Conservation (phyloP, 2,888 invertebrate species). For the Myathropa florea region DNA sequence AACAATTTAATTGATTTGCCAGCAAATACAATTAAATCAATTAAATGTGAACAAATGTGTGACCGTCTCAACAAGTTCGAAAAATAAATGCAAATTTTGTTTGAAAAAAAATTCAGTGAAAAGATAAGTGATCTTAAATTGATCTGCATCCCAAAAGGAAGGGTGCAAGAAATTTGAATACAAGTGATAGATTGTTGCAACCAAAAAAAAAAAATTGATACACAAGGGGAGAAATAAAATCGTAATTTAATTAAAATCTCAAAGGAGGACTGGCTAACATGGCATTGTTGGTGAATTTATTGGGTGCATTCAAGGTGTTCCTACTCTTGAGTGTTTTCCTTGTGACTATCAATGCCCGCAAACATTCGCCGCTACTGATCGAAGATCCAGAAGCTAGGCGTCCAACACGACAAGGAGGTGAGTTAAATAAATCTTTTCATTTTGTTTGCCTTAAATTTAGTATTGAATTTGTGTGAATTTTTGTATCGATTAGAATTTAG, state of each 20-base stretch:
- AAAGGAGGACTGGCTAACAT: slow-evolving; percentile 18
- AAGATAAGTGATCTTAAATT: background rate
- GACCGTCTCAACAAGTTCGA: slow-evolving; percentile 37
- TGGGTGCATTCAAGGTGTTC: slow-evolving; percentile 54
- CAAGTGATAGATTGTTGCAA: slow-evolving; percentile 7
- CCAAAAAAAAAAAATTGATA: slow-evolving; percentile 6
- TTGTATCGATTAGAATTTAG: no score
- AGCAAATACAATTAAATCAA: slow-evolving; percentile 6
- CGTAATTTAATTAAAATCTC: background rate
- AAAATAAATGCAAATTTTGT: slow-evolving; percentile 29
- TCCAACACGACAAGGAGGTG: slow-evolving; percentile 86
- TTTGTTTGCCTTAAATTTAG: background rate
- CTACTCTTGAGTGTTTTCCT: slow-evolving; percentile 56
- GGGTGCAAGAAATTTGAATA: background rate
- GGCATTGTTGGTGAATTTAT: slow-evolving; percentile 60
- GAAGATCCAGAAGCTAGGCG: slow-evolving; percentile 86
- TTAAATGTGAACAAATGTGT: slow-evolving; percentile 59
- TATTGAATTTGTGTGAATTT: background rate
- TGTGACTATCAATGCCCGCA: slow-evolving; percentile 72
- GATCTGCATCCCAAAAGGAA: background rate
- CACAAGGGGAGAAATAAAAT: background rate
- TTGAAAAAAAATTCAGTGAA: slow-evolving; percentile 6
- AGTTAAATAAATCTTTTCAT: slow-evolving; percentile 80
- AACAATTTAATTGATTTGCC: background rate
- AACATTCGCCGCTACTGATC: slow-evolving; percentile 84